A percentile compares a stretch with the other conserved stretches of the same genome.
Conservation (phyloP, 2,888 invertebrate genomes). For the Pachydiplax longipennis region DNA sequence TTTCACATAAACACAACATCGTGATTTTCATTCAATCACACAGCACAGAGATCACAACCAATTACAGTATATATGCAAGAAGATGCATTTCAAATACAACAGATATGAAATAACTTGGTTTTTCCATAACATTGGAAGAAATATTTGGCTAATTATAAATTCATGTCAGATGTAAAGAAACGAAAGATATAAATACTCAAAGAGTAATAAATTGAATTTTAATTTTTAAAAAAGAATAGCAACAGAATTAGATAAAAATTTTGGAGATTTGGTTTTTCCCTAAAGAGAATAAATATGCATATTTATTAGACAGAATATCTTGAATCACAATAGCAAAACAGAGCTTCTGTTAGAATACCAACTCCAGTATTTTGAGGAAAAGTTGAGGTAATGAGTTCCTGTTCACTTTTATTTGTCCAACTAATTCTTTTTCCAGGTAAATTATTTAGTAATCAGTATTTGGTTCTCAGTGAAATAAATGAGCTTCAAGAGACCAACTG, state of each 20-base stretch:
- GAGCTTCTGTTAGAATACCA: background rate
- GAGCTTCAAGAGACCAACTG: too few relatives aligned
- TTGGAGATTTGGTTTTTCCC: background rate
- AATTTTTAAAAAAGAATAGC: background rate
- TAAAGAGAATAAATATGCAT: background rate
- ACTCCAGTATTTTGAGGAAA: background rate
- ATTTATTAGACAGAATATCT: background rate
- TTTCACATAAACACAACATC: background rate
- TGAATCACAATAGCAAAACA: background rate
- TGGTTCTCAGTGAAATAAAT: background rate
- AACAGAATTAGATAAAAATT: background rate
- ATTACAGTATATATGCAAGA: background rate
- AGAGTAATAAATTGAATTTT: background rate
- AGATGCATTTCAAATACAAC: background rate
- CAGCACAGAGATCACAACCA: background rate
- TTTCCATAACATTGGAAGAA: background rate
- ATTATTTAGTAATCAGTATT: background rate
- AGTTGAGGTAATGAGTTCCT: slow-evolving; percentile 36
- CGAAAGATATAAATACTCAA: background rate
- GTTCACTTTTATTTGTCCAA: slow-evolving; percentile 6
- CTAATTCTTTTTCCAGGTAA: background rate
- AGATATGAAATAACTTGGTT: background rate
- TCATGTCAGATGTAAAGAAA: background rate
- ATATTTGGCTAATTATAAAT: background rate
- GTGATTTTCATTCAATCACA: background rate